Base-by-base conservation (phyloP, 1,140 invertebrate genomes). In the Drosophila fuyamai region DNA sequence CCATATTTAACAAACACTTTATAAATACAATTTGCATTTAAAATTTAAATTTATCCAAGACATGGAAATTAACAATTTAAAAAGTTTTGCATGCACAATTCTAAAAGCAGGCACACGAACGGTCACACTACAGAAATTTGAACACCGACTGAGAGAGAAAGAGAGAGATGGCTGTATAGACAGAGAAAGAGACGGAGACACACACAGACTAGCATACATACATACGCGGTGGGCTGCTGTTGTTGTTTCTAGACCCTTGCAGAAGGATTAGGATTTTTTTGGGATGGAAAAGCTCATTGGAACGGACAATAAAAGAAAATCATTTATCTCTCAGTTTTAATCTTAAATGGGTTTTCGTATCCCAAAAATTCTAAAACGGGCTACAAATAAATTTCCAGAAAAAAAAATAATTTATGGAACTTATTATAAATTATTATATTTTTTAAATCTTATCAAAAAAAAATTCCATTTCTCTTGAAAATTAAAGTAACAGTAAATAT, bases 191-290 rank as follows among this genome's bases (percentile, higher is more conserved):
- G 56, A 77, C 50, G 44, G 44, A 35, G 36, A 71, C 63, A 70
- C 65, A 71, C 67, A 71, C 67, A 63, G 67, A 41, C 65, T 71
- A 53, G 50, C 67, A 73, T 51, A 73, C 70, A 73, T 51, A 73
- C 70, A 72, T 72, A 73, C 70, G 56, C 66, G 16, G 50, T 18
- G 47, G 9, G 50, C 55, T 48, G 44, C 36, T 48, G 32, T 38
- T 44, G 14, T 23, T 16, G 62, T 32, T 55, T 63, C 9, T 9
- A 27, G 38, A 18, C 43, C 36, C n/a, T 70, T 58, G 53, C 14
- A 50, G 27, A 38, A 12, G 29, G 32, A 48, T n/a, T 35, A 18
- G 12, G 12, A 16, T 10, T 12, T 3, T 59, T 59, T 48, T 23
- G 14, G 4, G 9, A 13, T 41, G 18, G n/a, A 12, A 35, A n/a